Base-by-base conservation (phyloP, 2,888 invertebrate species). In the Caenorhabditis sp. region DNA sequence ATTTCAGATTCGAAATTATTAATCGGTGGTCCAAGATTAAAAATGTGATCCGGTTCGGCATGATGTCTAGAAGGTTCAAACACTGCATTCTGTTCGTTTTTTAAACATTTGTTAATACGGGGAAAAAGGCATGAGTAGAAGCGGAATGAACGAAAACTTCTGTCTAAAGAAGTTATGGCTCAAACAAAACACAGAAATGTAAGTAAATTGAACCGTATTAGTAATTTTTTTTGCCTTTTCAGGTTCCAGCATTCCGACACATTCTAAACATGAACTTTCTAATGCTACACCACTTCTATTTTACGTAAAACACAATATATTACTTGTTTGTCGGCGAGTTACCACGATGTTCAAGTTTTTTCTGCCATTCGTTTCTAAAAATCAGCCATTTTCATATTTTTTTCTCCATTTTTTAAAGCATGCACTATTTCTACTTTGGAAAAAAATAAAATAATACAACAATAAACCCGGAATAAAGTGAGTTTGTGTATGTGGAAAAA, bases 1-100 rank as follows among this genome's bases (percentile, higher is more conserved):
- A 82, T 58, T 61, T 82, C 82, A n/a, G 78, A 76, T 69, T 78
- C 77, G 74, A 66, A 81, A 27, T 72, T 68, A 21, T 59, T 53
- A 21, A 21, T 55, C 17, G 57, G 36, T 19, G 57, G 57, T 31
- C 57, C 57, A 21, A 55, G 23, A 55, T 55, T 55, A 55, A 43
- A 43, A 10, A 43, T 17, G 43, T 43, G 43, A 10, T 43, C 43
- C 14, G 17, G 31, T 31, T 31, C 43, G 43, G 12, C 43, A 43
- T 43, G 43, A 43, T 43, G 12, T 43, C 43, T 43, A 43, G 10
- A 43, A 43, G 14, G 43, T 43, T 10, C 14, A 17, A 17, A 43
- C 5, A 43, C 43, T 10, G 43, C 43, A 43, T 14, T 43, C 43
- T 43, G 43, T 31, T 31, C 43, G 43, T 10, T 43, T 43, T 10